A percentile compares a stretch with the other conserved stretches of the same genome.
These are phyloP conservation scores for Liasis olivaceus DNA, from an alignment of 2,797 vertebrate genomes.

Conservation along the genomic window DNA sequence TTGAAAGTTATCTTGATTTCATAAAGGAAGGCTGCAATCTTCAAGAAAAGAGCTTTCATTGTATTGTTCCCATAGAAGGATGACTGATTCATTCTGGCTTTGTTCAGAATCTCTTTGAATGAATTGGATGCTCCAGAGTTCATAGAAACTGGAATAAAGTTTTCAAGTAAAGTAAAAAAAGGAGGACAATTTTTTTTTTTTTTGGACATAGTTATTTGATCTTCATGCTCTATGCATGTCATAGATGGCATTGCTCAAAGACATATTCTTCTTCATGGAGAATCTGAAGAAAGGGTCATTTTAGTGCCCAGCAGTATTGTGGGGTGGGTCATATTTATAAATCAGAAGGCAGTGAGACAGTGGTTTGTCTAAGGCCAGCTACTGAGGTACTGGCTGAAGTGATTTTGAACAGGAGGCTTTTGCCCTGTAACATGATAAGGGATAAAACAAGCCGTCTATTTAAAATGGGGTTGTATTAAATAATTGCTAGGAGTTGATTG, in stretches of 20 bases:
- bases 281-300: not conserved
- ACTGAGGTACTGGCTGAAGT: not conserved
- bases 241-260: not conserved
- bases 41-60: not conserved
- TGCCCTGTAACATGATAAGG: not conserved
- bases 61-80: not conserved
- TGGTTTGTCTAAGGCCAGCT: not conserved
- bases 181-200: not conserved
- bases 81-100: conserved; percentile 3
- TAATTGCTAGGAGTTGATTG: not conserved
- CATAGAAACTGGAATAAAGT: not conserved
- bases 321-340: not conserved
- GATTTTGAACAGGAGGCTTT: not conserved
- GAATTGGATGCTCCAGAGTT: not conserved
- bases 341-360: not conserved
- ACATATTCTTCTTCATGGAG: not conserved
- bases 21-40: conserved; percentile 6
- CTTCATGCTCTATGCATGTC: not conserved
- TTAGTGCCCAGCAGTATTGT: not conserved
- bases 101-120: conserved; percentile 31
- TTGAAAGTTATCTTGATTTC: conserved; percentile 17
- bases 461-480: not conserved
- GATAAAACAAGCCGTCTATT: not conserved
- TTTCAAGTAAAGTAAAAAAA: not conserved
- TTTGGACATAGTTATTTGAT: not conserved